phyloP scores from a whole-genome alignment of 2,113 vertebrate genomes.

The Platysteira castanea region DNA sequence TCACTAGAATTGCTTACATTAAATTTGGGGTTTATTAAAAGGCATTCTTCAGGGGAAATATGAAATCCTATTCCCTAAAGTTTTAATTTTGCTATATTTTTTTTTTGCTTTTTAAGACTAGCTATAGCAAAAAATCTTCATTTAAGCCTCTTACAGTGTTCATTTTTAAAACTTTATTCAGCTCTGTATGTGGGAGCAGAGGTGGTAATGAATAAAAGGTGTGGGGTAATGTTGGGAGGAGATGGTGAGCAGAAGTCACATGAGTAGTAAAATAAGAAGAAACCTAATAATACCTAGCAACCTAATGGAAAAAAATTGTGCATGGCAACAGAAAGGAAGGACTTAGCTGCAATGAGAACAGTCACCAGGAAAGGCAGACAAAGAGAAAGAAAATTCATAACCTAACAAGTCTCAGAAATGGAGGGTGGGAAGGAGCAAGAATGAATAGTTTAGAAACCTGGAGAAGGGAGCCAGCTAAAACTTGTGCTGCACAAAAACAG shows the following conservation, averaged over 20 bases:
- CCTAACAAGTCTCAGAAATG: neutral
- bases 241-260: constrained; percentile 38
- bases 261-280: constrained; percentile 46
- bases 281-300: constrained; percentile 52
- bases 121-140: neutral
- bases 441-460: neutral
- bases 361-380: constrained; percentile 6
- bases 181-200: neutral
- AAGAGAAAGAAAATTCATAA: constrained; percentile 19
- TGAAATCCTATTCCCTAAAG: neutral
- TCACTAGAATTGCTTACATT: neutral
- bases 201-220: constrained; percentile 46
- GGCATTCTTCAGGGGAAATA: neutral
- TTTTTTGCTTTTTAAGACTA: neutral
- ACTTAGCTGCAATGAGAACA: neutral
- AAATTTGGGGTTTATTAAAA: neutral
- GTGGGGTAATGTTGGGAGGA: neutral
- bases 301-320: neutral
- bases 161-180: neutral
- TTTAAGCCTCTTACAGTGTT: neutral
- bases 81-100: neutral
- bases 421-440: neutral
- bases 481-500: neutral
- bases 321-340: constrained; percentile 10
- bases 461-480: neutral